These are phyloP conservation scores for Phenganax subtilis DNA, from an alignment of 92 coral and sea anemone genomes.

Conservation along the genomic window DNA sequence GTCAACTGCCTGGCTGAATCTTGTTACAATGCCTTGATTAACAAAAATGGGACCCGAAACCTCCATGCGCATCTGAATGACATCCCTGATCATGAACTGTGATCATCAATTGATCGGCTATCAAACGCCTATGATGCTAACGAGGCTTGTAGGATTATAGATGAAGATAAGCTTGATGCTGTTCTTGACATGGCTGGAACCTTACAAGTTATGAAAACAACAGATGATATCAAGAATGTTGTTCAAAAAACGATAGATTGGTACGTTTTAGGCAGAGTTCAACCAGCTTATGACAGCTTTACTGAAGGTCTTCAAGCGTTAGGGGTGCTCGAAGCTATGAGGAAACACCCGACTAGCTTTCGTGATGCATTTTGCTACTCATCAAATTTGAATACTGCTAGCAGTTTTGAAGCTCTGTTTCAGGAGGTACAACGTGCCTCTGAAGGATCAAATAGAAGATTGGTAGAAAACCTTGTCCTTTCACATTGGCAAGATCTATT, in stretches of 20 bases:
- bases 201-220: constrained; percentile 26
- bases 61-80: constrained; percentile 28
- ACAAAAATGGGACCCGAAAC: constrained; percentile 11
- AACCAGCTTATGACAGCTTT: constrained; percentile 51
- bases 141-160: constrained; percentile 43
- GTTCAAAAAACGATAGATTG: constrained; percentile 47
- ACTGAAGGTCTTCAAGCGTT: background rate
- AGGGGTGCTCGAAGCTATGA: constrained; percentile 25
- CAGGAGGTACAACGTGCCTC: background rate
- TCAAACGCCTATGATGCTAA: constrained; percentile 2
- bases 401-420: constrained; percentile 32
- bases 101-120: constrained; percentile 40
- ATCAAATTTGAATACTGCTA: constrained; percentile 35
- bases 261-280: constrained; percentile 48
- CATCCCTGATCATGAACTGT: constrained; percentile 38
- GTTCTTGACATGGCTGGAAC: constrained; percentile 55
- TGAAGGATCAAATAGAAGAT: constrained; percentile 44
- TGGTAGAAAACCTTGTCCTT: constrained; percentile 44
- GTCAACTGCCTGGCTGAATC: constrained; percentile 6
- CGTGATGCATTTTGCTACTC: constrained; percentile 43
- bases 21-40: constrained; percentile 15
- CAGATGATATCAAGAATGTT: constrained; percentile 38
- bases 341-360: constrained; percentile 38
- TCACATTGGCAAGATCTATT: constrained; percentile 54
- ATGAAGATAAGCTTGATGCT: constrained; percentile 44